Evolutionary conservation across 2,113 vertebrate species (phyloP).

Genomic region (Acanthochromis polyacanthus): DNA sequence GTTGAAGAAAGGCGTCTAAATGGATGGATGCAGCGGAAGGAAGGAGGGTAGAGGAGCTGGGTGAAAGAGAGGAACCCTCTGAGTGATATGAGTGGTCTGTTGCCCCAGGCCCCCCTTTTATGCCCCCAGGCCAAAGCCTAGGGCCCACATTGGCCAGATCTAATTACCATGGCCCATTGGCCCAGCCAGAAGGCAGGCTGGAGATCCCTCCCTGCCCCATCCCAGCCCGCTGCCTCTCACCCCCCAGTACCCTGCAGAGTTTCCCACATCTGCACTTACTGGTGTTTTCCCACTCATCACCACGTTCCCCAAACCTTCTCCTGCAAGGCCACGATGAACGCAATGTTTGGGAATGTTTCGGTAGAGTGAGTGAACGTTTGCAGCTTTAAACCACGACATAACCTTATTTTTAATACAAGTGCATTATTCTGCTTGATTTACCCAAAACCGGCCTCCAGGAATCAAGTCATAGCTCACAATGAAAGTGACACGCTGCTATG

Average conservation of each 20-base stretch:
- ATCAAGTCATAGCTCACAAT: background rate
- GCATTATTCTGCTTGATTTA: slow-evolving; percentile 2
- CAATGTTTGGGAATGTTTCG: slow-evolving; percentile 41
- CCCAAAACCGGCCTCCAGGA: background rate
- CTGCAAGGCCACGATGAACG: slow-evolving; percentile 45
- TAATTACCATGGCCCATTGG: slow-evolving; percentile 92
- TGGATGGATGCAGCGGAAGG: slow-evolving; percentile 17
- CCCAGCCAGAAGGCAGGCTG: slow-evolving; percentile 81
- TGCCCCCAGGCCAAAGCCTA: slow-evolving; percentile 85
- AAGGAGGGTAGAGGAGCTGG: slow-evolving; percentile 40
- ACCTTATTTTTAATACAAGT: background rate
- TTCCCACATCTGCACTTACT: slow-evolving; percentile 86
- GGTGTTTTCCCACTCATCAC: slow-evolving; percentile 83
- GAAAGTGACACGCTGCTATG: slow-evolving; percentile 23
- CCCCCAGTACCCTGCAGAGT: slow-evolving; percentile 81
- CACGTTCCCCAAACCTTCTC: slow-evolving; percentile 36
- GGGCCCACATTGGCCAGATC: slow-evolving; percentile 87
- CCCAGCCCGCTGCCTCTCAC: slow-evolving; percentile 57
- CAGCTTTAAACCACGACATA: slow-evolving; percentile 1
- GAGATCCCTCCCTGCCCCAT: slow-evolving; percentile 76
- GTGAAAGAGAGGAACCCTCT: slow-evolving; percentile 72
- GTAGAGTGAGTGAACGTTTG: slow-evolving; percentile 8
- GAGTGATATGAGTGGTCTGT: slow-evolving; percentile 84
- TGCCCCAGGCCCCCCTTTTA: slow-evolving; percentile 89
- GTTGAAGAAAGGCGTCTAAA: slow-evolving; percentile 8